Evolutionary conservation across 2,797 vertebrate species (phyloP).

Genomic region (Masticophis lateralis): DNA sequence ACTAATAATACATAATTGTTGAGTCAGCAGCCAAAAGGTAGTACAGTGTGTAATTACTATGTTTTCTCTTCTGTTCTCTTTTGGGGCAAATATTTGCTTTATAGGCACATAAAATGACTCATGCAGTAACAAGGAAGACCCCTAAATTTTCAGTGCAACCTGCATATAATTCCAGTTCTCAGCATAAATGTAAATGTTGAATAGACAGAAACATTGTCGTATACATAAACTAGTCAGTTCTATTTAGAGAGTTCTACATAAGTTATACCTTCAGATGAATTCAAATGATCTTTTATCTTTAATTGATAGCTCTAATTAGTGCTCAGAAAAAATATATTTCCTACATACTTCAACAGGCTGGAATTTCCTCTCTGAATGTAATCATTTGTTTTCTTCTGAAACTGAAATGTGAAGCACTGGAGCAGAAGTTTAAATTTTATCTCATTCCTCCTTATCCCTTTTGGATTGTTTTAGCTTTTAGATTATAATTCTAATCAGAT

Average conservation of each 20-base stretch:
- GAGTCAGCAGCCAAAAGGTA: slow-evolving; percentile 58
- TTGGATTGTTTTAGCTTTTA: neutral
- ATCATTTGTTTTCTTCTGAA: neutral
- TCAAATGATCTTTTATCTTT: neutral
- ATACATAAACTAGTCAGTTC: neutral
- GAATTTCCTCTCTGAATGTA: neutral
- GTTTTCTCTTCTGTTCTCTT: slow-evolving; percentile 56
- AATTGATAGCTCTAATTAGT: neutral
- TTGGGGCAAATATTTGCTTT: slow-evolving; percentile 58
- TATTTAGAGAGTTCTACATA: neutral
- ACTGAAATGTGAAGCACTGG: neutral
- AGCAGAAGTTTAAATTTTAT: neutral
- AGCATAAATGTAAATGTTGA: slow-evolving; percentile 31
- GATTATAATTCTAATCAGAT: neutral
- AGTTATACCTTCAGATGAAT: neutral
- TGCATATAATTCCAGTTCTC: slow-evolving; percentile 21
- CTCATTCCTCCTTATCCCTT: neutral
- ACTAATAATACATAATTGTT: slow-evolving; percentile 47
- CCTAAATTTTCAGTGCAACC: slow-evolving; percentile 29
- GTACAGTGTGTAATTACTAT: slow-evolving; percentile 54
- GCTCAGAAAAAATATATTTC: slow-evolving; percentile 1
- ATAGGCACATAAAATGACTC: slow-evolving; percentile 51
- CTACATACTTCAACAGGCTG: neutral
- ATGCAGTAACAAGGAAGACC: slow-evolving; percentile 43
- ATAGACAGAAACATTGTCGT: neutral